Evolutionary conservation across 1,140 invertebrate species (phyloP), one percentile per base, ranked within the genome.

Genomic region (Drosophila kanapiae): DNA sequence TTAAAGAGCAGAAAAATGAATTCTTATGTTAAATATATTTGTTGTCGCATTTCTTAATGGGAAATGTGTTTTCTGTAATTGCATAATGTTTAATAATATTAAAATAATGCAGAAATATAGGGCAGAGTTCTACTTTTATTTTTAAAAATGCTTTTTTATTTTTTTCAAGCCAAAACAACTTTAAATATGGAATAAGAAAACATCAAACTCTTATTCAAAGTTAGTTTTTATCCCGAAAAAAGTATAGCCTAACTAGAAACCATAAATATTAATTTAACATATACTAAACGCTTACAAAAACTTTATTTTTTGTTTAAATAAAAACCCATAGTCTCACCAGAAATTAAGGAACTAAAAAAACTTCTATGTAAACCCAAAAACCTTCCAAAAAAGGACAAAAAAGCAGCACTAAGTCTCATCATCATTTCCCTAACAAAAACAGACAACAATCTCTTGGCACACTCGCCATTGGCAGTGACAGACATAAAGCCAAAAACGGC

Each of bases 391-490:
- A 37, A 10, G 51, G 51, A 23, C 51, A 54, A 54, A 37, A 11
- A 4, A 35, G 3, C 49, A 35, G 11, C 16, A 4, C 31, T 5
- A 4, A 53, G 47, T 13, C 33, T 14, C 16, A 16, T 23, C 29
- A 27, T 43, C 8, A 16, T 43, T 14, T 18, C 40, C 11, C n/a
- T n/a, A 0, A 3, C 10, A 42, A 48, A 16, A 35, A 5, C n/a
- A 31, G 61, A 47, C 68, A 33, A 69, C 63, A 71, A 70, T 77
- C 72, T 65, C 47, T 67, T 64, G 33, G 13, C 40, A 48, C 57
- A 76, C 40, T 68, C 57, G 75, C 45, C 75, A 78, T 78, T 78
- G 75, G 65, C 75, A 78, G 75, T 78, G 75, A 78, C 64, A 70
- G 64, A 62, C 75, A 68, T 45, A 43, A 62, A 78, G 68, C 35